Conservation (phyloP, 2,113 vertebrate genomes). For the Ammodytes dubius region DNA sequence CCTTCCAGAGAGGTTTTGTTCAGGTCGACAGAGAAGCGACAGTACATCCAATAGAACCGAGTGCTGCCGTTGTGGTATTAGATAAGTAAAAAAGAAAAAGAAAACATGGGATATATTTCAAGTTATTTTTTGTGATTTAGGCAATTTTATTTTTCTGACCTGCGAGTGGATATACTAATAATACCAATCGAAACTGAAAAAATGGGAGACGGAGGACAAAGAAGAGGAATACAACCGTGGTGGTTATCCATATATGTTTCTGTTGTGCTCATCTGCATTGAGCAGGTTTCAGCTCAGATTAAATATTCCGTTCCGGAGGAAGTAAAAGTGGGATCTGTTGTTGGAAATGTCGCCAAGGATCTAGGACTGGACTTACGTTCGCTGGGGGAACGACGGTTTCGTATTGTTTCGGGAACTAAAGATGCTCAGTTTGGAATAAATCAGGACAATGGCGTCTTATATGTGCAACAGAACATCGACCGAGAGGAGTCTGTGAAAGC, state of each 20-base stretch:
- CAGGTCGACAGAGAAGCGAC: neutral
- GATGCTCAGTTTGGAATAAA: constrained; percentile 74
- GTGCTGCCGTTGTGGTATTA: neutral
- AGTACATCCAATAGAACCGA: neutral
- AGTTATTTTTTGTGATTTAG: neutral
- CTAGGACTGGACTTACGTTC: constrained; percentile 75
- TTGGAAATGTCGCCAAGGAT: constrained; percentile 82
- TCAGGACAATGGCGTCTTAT: constrained; percentile 72
- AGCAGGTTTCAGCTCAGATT: constrained; percentile 69
- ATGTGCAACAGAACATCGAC: constrained; percentile 69
- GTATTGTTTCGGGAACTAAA: constrained; percentile 75
- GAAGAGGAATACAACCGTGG: constrained; percentile 41
- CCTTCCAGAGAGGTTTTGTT: constrained; percentile 33
- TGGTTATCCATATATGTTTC: constrained; percentile 49
- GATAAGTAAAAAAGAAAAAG: rapidly evolving
- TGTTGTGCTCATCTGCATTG: constrained; percentile 51
- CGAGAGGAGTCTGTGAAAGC: constrained; percentile 76
- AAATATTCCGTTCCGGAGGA: constrained; percentile 82
- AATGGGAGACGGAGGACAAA: constrained; percentile 74
- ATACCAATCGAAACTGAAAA: neutral
- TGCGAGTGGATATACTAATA: neutral
- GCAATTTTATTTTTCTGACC: neutral
- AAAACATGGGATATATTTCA: neutral
- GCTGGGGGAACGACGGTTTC: constrained; percentile 68
- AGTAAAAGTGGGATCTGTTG: constrained; percentile 64